Evolutionary conservation across 2,113 vertebrate species (phyloP), one percentile per base, ranked within the genome.

Genomic region (Tetraodon nigroviridis): DNA sequence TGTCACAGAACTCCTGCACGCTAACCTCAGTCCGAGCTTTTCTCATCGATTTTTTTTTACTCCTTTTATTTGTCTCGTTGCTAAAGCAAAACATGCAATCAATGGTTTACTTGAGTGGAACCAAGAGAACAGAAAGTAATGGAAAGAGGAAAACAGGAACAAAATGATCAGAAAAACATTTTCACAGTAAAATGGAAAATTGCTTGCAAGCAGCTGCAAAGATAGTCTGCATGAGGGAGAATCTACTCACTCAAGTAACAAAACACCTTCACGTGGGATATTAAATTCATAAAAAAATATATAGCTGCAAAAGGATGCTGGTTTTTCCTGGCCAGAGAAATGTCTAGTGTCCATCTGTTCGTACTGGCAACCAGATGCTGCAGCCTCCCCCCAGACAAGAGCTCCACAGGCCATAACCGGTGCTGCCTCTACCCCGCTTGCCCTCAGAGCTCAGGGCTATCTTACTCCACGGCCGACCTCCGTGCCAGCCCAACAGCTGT

Each of bases 401-500:
- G 67, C 71, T 73, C 70, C 69, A 68, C 69, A 58, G 73, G 73
- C 55, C 6, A 50, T 18, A 69, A 64, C 65, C 58, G 73, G 64
- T 51, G 18, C 62, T 69, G 51, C 64, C 55, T 53, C 14, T 44
- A 45, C 61, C 27, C 64, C 55, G 49, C 51, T 63, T 37, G 41
- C 55, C 64, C 75, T 67, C 69, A 47, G 54, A 63, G 67, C 75
- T 82, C 58, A 48, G 73, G 75, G 64, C 51, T 57, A 49, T 58
- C 50, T n/a, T 57, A 61, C 49, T 65, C 61, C 47, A 51, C 11
- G 27, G 56, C 71, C 73, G 77, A 17, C 72, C 71, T 83, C 79
- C 71, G 74, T 76, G 72, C 77, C 4, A 78, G 78, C 57, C 80
- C 82, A 84, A 90, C 85, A 90, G 89, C 88, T 84, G 73, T 75